Evolutionary conservation across 2,113 vertebrate species (phyloP).

Genomic region (Notarius quadriscutis): DNA sequence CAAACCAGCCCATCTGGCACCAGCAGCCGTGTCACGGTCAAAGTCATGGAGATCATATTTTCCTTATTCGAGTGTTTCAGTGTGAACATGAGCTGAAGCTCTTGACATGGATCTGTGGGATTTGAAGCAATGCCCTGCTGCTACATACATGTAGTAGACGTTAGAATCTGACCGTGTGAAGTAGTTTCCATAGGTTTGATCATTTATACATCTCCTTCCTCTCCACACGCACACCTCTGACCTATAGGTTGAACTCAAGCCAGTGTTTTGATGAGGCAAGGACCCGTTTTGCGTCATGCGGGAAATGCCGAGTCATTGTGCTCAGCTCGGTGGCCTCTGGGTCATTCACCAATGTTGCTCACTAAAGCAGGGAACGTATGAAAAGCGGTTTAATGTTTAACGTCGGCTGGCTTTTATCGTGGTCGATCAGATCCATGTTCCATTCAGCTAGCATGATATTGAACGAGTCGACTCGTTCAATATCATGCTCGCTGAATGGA

Average conservation of each 20-base stretch:
- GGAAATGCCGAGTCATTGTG: constrained; percentile 31
- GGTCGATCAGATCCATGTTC: too few species aligned
- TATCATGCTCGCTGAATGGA: too few species aligned
- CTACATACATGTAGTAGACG: not conserved
- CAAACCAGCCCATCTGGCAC: not conserved
- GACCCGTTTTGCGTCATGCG: not conserved
- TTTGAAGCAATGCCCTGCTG: not conserved
- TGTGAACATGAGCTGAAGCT: not conserved
- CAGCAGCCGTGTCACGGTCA: not conserved
- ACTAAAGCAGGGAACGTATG: not conserved
- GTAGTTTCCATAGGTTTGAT: not conserved
- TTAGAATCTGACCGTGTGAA: not conserved
- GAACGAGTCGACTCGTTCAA: too few species aligned
- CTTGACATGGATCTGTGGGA: not conserved
- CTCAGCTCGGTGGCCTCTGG: constrained; percentile 19
- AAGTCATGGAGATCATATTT: not conserved
- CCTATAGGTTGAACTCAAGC: not conserved
- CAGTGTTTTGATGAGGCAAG: not conserved
- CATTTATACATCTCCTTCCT: too few species aligned
- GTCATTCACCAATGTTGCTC: not conserved
- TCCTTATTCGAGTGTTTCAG: not conserved
- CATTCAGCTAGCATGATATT: too few species aligned
- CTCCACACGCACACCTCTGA: not conserved
- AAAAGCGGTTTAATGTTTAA: not conserved
- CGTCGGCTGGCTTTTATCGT: too few species aligned